Percentiles rank a stretch among this genome's conserved stretches.
Conservation (phyloP, 2,888 invertebrate species). For the Odontomyia ornata region DNA sequence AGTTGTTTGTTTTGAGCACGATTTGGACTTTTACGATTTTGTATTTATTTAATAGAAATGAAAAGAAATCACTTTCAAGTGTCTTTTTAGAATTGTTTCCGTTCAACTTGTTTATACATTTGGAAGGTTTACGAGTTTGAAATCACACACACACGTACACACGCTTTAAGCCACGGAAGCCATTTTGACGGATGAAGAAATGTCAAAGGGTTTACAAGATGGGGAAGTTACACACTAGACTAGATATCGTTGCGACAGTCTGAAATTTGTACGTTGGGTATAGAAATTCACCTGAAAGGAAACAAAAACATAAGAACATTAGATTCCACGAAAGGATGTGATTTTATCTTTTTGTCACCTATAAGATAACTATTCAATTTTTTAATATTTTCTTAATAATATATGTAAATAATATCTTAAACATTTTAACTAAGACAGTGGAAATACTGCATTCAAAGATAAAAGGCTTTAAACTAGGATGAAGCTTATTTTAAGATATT, state of each 20-base stretch:
- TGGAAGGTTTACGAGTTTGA: not conserved
- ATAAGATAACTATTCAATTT: not conserved
- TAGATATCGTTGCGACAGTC: not conserved
- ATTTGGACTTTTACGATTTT: too few species aligned
- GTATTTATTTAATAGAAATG: too few species aligned
- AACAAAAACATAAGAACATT: not conserved
- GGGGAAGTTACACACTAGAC: not conserved
- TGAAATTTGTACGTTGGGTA: not conserved
- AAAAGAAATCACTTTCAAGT: not conserved
- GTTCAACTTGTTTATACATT: not conserved
- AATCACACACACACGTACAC: not conserved
- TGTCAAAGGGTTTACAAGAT: not conserved
- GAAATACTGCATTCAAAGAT: too few species aligned
- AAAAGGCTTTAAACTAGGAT: too few species aligned
- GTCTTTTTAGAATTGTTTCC: not conserved
- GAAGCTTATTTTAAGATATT: too few species aligned
- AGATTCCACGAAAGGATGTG: not conserved
- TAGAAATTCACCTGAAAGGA: conserved; percentile 21
- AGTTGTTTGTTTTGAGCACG: too few species aligned
- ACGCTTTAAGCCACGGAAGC: not conserved
- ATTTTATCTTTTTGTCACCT: not conserved
- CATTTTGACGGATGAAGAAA: not conserved
- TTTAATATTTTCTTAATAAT: not conserved
- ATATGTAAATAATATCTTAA: not conserved
- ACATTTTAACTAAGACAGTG: not conserved